Base-by-base conservation (phyloP, 2,888 invertebrate genomes). In the Trichopoda pennipes region DNA sequence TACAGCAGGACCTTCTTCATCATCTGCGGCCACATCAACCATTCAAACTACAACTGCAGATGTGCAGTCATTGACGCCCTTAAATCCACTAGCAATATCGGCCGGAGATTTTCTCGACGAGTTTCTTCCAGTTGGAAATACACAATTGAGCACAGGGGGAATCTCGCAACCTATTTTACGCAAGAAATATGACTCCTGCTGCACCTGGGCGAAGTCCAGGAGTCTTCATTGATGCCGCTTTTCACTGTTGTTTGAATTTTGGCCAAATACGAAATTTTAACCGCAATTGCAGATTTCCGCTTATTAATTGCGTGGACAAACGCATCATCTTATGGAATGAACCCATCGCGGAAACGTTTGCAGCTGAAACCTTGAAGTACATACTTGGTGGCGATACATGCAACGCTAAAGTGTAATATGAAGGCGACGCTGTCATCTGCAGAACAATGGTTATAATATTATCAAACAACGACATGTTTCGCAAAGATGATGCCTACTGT, bases 391-490 rank as follows among this genome's bases (percentile, higher is more conserved):
- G 63, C 17, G 78, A 74, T 58, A 72, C 69, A 1, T 68, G 64
- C 2, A 74, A 49, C n/a, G 74, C 78, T 0, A 79, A 82, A 64
- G 74, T 78, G 0, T 79, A 78, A 53, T 78, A 78, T 17, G 35
- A 14, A 23, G 42, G 23, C 38, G 82, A 75, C 58, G 60, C 79
- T 0, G 75, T 82, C 17, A 75, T 82, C 4, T 66, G 32, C 6
- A 51, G 79, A 38, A 79, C 82, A 28, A 79, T 75, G 2, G 55
- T 82, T 3, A 75, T 79, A 16, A 42, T 79, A 16, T 70, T 75
- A 60, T 72, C 66, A 2, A 82, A 82, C 32, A 82, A 82, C 35
- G 79, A 82, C 55, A 19, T 60, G 0, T 82, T 79, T 69, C 70
- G 64, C 2, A 78, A 74, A 21, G 51, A 74, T 35, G 56, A 55